These are phyloP conservation scores for Lordiphosa stackelbergi DNA, from an alignment of 1,140 invertebrate species.

Conservation along the genomic window DNA sequence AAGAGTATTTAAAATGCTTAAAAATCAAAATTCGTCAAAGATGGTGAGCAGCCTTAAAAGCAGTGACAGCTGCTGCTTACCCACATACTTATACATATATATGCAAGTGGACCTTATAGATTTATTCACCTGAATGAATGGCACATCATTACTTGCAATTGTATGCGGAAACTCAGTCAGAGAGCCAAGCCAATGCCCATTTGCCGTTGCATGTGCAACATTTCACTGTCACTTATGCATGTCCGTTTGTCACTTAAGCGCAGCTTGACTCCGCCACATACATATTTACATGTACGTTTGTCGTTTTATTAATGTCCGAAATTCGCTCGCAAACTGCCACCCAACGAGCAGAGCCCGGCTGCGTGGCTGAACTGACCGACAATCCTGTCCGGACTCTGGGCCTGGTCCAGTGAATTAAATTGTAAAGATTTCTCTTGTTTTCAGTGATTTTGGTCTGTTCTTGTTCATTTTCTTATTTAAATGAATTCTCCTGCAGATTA, in stretches of 20 bases:
- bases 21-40: neutral
- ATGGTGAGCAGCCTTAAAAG: neutral
- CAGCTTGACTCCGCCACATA: constrained; percentile 35
- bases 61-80: neutral
- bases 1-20: neutral
- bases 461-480: constrained; percentile 24
- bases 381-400: constrained; percentile 9
- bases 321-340: constrained; percentile 18
- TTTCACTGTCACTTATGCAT: constrained; percentile 68
- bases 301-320: constrained; percentile 50
- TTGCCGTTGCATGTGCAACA: constrained; percentile 46
- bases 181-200: constrained; percentile 17
- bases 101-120: constrained; percentile 2
- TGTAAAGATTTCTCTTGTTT: constrained; percentile 51
- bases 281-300: constrained; percentile 12
- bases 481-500: constrained; percentile 41
- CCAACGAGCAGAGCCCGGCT: neutral
- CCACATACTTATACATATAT: neutral
- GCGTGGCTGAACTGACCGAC: neutral
- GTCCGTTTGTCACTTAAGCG: constrained; percentile 64
- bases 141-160: constrained; percentile 31
- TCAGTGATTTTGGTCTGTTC: constrained; percentile 18
- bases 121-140: constrained; percentile 52
- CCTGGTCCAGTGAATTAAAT: constrained; percentile 59
- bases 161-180: constrained; percentile 13